Evolutionary conservation across 2,113 vertebrate genomes (phyloP), one percentile per base, ranked within the genome.

Genomic region (Amblyornis subalaris): DNA sequence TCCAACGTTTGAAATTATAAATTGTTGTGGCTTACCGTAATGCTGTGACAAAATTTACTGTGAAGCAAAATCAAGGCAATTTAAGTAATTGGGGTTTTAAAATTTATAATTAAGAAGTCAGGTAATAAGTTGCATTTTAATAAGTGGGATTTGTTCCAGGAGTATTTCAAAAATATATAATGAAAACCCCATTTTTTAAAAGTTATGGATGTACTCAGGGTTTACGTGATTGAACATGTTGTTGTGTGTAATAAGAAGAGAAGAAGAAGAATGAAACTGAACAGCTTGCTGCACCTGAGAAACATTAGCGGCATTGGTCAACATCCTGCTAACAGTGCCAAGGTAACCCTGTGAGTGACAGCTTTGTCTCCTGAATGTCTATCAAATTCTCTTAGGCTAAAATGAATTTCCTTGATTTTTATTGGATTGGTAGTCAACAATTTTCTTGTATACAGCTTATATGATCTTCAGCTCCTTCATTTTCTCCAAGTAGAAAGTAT

Each of bases 1-100:
- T 88, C 90, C 90, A 76, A 90, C 48, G 7, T 60, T 33, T 28
- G 15, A 84, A 94, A 74, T 96, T 45, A 88, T 60, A 84, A 79
- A 75, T 67, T 81, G 6, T 48, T 8, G 4, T 48, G 50, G 6
- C 26, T 80, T 57, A 38, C 12, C 40, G 5, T 64, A 73, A 74
- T 29, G n/a, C 35, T 58, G 31, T 29, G 14, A 44, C 8, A 54
- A 80, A 89, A 72, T 48, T 40, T 44, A 36, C 20, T 48, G 48
- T 26, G 17, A 73, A 61, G 48, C 5, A 71, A 69, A 65, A 70
- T 23, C 29, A n/a, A 42, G 24, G 21, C 47, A 61, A 85, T 42
- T 1, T 7, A 51, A n/a, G 21, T 38, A 12, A 38, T 40, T n/a
- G 16, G 44, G 5, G 2, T 3, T 70, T 57, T 83, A 61, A 50